phyloP scores from a whole-genome alignment of 2,888 invertebrate species.

The Kryphioiulus occultus region DNA sequence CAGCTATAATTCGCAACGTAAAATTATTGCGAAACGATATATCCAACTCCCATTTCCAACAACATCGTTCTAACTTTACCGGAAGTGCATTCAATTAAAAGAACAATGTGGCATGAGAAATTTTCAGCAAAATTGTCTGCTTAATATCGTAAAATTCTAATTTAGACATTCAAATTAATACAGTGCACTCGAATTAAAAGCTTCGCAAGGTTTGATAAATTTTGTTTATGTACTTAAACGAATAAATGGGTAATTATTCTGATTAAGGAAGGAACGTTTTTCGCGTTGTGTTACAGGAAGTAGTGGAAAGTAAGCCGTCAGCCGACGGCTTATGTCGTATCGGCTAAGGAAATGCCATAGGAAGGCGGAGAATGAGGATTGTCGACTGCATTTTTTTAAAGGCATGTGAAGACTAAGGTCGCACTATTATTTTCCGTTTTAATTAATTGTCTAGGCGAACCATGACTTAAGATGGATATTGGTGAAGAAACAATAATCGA shows the following conservation, averaged over 20 bases:
- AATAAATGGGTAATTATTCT: neutral
- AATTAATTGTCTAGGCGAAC: neutral
- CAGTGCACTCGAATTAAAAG: too few species aligned
- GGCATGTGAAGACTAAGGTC: neutral
- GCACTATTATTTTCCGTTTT: neutral
- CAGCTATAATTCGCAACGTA: neutral
- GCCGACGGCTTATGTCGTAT: neutral
- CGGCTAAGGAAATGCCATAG: neutral
- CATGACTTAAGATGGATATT: neutral
- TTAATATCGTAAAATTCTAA: neutral
- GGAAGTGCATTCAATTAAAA: neutral
- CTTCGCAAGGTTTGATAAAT: neutral
- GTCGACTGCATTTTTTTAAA: slow-evolving; percentile 1
- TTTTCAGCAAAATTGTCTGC: neutral
- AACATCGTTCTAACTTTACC: slow-evolving; percentile 21
- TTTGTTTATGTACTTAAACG: neutral
- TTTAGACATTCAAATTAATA: too few species aligned
- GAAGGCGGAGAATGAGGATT: neutral
- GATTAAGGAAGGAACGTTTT: neutral
- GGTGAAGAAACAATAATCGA: slow-evolving; percentile 45
- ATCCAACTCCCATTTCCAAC: neutral
- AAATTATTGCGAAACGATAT: neutral
- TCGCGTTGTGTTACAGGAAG: neutral
- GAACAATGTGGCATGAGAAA: neutral
- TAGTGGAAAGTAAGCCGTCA: neutral